Percentiles rank a stretch among this genome's conserved stretches.
These are phyloP conservation scores for Nephila pilipes DNA, from an alignment of 1,140 invertebrate genomes.

Conservation along the genomic window DNA sequence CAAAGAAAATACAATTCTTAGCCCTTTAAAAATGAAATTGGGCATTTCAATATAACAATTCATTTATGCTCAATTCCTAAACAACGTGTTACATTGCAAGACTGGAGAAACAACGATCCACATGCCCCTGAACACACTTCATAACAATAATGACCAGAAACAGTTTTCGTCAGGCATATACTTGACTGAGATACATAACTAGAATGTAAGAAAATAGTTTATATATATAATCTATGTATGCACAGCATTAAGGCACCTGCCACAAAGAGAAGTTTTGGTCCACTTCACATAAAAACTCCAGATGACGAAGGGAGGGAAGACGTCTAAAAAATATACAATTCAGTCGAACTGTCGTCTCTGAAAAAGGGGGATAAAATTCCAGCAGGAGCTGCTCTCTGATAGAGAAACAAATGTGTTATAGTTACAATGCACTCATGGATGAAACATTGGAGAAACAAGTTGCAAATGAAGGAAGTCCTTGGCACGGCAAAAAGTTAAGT, in stretches of 20 bases:
- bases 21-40: no score
- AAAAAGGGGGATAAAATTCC: conserved; percentile 47
- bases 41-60: not conserved
- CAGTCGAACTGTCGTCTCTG: conserved; percentile 68
- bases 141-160: not conserved
- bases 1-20: no score
- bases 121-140: not conserved
- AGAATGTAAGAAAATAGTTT: conserved; percentile 69
- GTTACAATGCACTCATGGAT: not conserved
- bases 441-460: not conserved
- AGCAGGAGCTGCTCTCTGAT: conserved; percentile 33
- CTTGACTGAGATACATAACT: conserved; percentile 63
- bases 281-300: conserved; percentile 58
- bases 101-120: not conserved
- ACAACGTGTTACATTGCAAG: not conserved
- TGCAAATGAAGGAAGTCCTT: conserved; percentile 38
- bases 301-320: conserved; percentile 56
- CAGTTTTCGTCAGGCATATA: not conserved
- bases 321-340: conserved; percentile 75
- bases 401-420: conserved; percentile 42
- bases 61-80: no score
- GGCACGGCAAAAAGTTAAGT: conserved; percentile 42
- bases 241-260: conserved; percentile 77
- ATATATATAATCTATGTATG: conserved; percentile 52
- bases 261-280: conserved; percentile 70